phyloP scores from a whole-genome alignment of 2,888 invertebrate genomes.

The Ypsolopha scabrella region DNA sequence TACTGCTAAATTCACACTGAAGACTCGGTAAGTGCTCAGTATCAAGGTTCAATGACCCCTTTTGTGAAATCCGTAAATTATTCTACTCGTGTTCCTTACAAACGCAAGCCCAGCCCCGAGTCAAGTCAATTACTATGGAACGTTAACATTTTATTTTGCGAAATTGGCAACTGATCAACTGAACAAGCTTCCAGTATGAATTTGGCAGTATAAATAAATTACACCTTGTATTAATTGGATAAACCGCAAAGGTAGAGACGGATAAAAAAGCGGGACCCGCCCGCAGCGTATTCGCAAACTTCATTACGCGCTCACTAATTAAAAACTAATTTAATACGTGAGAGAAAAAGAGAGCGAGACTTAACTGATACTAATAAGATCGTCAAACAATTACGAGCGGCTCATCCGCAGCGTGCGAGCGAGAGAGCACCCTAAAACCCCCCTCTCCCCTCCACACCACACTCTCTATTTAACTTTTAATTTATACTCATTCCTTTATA shows the following conservation, averaged over 20 bases:
- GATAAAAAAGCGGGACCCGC: constrained; percentile 11
- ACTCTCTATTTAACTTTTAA: constrained; percentile 70
- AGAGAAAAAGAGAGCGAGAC: constrained; percentile 65
- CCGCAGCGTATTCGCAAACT: constrained; percentile 41
- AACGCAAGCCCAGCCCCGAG: too few species aligned
- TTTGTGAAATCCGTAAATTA: too few species aligned
- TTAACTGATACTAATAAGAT: constrained; percentile 71
- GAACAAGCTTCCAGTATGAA: too few species aligned
- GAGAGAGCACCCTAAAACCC: constrained; percentile 16
- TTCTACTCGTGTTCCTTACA: too few species aligned
- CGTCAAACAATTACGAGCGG: constrained; percentile 68
- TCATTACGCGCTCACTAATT: constrained; percentile 61
- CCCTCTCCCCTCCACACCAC: constrained; percentile 36
- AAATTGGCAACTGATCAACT: too few species aligned
- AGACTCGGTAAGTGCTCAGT: too few species aligned
- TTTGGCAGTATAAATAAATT: too few species aligned
- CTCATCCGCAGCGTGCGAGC: constrained; percentile 33
- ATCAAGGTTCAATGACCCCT: too few species aligned
- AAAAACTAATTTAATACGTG: constrained; percentile 67
- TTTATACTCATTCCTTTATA: constrained; percentile 72
- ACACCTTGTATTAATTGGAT: too few species aligned
- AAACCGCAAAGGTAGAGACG: neutral
- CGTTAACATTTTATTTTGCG: too few species aligned
- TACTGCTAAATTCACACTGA: too few species aligned
- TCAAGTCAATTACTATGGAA: too few species aligned